phyloP scores from a whole-genome alignment of 2,113 vertebrate genomes.

The Carassius auratus region DNA sequence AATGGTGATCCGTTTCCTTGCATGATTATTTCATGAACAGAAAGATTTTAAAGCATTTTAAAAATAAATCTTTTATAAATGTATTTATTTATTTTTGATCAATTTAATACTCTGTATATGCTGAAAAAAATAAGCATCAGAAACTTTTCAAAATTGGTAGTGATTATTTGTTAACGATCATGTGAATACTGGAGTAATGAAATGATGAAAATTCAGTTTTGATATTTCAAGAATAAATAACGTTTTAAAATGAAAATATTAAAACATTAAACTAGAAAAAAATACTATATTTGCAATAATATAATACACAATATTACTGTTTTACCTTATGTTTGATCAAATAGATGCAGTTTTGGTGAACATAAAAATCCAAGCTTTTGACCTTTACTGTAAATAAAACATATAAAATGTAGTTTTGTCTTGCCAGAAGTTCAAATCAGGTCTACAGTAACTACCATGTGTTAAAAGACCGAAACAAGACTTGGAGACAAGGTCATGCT shows the following conservation, averaged over 20 bases:
- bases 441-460: constrained; percentile 46
- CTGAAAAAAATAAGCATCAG: too few relatives aligned
- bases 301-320: not conserved
- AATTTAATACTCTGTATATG: too few relatives aligned
- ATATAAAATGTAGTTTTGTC: not conserved
- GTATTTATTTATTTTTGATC: too few relatives aligned
- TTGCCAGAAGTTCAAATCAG: not conserved
- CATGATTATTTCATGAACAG: too few relatives aligned
- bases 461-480: constrained; percentile 65
- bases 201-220: not conserved
- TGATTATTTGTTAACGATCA: not conserved
- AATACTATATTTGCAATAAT: not conserved
- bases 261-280: not conserved
- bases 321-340: not conserved
- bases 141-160: too few relatives aligned
- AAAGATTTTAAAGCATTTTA: too few relatives aligned
- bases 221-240: not conserved
- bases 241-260: not conserved
- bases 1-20: too few relatives aligned
- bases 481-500: constrained; percentile 53
- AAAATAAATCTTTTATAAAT: too few relatives aligned
- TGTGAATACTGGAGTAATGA: not conserved
- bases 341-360: not conserved
- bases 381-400: not conserved
- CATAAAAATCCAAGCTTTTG: not conserved